Base-by-base conservation (phyloP, 2,797 vertebrate species). In the Cottoperca gobio region DNA sequence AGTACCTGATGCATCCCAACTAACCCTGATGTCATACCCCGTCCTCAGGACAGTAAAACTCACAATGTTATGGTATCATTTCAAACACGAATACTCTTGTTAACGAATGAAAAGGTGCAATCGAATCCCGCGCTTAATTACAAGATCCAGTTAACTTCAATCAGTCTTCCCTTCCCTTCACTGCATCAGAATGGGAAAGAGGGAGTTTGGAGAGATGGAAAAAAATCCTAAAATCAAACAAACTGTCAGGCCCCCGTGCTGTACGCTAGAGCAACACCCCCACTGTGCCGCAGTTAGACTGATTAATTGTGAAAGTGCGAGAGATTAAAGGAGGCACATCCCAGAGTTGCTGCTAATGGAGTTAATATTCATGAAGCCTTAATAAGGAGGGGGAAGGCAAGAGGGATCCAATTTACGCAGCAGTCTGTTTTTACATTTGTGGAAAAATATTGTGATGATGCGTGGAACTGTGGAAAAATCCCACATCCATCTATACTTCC, bases 271-370 rank as follows among this genome's bases (percentile, higher is more conserved):
- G 69, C 83, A 81, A 86, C 85, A 83, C 83, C 91, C n/a, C 91
- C 78, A 77, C 91, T 88, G 90, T 52, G 90, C 87, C 70, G 54
- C 87, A 86, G 87, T 94, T 93, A 93, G 81, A 82, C 82, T 78
- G 86, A 92, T 94, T 91, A 91, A 94, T 89, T 87, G 91, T 78
- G 87, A 86, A 92, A 88, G 87, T 89, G 86, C 71, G 71, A 76
- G 91, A 91, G 91, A 94, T 93, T 94, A 93, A 93, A 93, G 88
- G 70, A 86, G 84, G 57, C 87, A 75, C 76, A 79, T 91, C 86
- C 78, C 89, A 81, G 79, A 37, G 91, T 70, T 70, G 61, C 63
- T 70, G 79, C 87, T 91, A 91, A 92, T 90, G 81, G 86, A 86
- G 91, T 92, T 83, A 88, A 89, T 91, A 91, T 94, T 94, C 85